phyloP scores from a whole-genome alignment of 2,797 vertebrate species.

The Paratrypauchen microcephalus region DNA sequence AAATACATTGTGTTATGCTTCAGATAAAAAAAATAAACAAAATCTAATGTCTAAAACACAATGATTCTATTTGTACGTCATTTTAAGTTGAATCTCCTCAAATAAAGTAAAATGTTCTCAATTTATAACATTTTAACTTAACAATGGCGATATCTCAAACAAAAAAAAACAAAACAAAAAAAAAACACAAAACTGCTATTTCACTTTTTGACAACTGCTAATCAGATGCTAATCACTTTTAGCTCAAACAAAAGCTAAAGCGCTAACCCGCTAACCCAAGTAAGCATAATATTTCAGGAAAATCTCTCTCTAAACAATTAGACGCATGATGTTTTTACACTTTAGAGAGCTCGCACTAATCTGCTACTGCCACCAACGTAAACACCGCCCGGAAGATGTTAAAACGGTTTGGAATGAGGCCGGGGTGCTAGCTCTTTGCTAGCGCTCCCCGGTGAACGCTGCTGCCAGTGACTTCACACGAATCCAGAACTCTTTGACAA shows the following conservation, averaged over 20 bases:
- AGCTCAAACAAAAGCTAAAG: conserved; percentile 43
- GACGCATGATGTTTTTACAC: conserved; percentile 55
- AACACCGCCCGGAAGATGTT: conserved; percentile 69
- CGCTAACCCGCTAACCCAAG: conserved; percentile 48
- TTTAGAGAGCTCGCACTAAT: conserved; percentile 60
- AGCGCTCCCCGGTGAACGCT: conserved; percentile 11
- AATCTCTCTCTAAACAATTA: conserved; percentile 59
- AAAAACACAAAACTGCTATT: too few relatives aligned
- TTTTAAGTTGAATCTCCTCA: too few relatives aligned
- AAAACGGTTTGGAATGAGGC: conserved; percentile 58
- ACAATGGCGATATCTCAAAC: too few relatives aligned
- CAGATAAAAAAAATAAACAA: too few relatives aligned
- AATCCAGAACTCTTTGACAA: conserved; percentile 35
- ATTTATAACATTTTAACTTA: too few relatives aligned
- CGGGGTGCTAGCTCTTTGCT: conserved; percentile 55
- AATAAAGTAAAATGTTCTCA: too few relatives aligned
- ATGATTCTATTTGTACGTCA: too few relatives aligned
- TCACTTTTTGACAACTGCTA: too few relatives aligned
- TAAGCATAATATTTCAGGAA: conserved; percentile 36
- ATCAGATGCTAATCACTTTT: conserved; percentile 38
- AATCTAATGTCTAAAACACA: too few relatives aligned
- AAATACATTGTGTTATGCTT: too few relatives aligned
- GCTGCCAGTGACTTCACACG: conserved; percentile 27
- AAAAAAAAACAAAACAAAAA: too few relatives aligned
- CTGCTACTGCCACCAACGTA: conserved; percentile 56